phyloP scores from a whole-genome alignment of 1,140 invertebrate species.

The Drosophila mojavensis region DNA sequence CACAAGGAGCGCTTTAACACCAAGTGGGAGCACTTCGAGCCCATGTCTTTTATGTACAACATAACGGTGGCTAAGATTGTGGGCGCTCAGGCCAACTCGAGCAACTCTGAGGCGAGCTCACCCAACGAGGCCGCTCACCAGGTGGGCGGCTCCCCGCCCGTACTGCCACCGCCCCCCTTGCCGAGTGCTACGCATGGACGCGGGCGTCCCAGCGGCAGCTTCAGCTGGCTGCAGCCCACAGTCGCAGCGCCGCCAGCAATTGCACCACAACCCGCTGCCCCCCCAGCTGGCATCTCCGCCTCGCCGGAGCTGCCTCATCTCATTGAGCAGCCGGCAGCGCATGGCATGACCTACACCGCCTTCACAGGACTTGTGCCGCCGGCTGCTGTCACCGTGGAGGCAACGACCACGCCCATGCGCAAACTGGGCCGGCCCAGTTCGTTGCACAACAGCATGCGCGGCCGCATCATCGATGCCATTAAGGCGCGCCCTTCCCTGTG shows the following conservation, averaged over 20 bases:
- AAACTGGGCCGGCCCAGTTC: slow-evolving; percentile 78
- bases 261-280: background rate
- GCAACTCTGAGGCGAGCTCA: slow-evolving; percentile 19
- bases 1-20: slow-evolving; percentile 82
- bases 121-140: background rate
- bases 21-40: slow-evolving; percentile 82
- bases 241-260: slow-evolving; percentile 13
- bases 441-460: slow-evolving; percentile 81
- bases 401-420: slow-evolving; percentile 63
- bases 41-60: slow-evolving; percentile 83
- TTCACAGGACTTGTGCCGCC: slow-evolving; percentile 79
- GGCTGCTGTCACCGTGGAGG: slow-evolving; percentile 66
- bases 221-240: slow-evolving; percentile 66
- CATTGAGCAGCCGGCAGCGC: slow-evolving; percentile 46
- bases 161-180: slow-evolving; percentile 19
- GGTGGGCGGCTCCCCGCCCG: slow-evolving; percentile 30
- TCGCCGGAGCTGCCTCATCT: slow-evolving; percentile 44
- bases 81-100: slow-evolving; percentile 51
- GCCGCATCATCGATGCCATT: slow-evolving; percentile 78
- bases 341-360: slow-evolving; percentile 62
- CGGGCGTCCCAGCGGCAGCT: slow-evolving; percentile 77
- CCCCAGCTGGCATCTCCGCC: background rate
- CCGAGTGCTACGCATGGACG: slow-evolving; percentile 65
- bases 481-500: slow-evolving; percentile 73
- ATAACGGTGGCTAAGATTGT: slow-evolving; percentile 81